Conservation (phyloP, 2,888 invertebrate species). For the Cordilura impudica region DNA sequence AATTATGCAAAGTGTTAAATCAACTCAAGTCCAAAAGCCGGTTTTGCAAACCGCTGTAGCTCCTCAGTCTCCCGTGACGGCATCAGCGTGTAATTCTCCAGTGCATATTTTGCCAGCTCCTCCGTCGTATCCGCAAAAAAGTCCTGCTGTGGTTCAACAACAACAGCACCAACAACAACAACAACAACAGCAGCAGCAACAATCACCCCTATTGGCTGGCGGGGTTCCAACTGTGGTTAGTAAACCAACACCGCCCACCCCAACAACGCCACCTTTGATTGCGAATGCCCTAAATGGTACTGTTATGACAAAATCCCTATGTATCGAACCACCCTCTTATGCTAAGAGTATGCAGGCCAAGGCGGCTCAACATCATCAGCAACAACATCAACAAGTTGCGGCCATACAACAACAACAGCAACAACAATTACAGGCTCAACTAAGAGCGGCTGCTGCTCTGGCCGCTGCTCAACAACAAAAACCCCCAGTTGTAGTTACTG, state of each 20-base stretch:
- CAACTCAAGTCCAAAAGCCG: slow-evolving; percentile 96
- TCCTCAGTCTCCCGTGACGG: slow-evolving; percentile 87
- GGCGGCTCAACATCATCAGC: slow-evolving; percentile 78
- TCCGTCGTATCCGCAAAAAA: slow-evolving; percentile 90
- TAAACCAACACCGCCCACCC: slow-evolving; percentile 77
- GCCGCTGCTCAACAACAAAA: slow-evolving; percentile 68
- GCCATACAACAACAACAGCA: slow-evolving; percentile 66
- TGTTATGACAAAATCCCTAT: slow-evolving; percentile 81
- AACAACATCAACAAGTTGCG: slow-evolving; percentile 69
- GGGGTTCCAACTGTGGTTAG: slow-evolving; percentile 77
- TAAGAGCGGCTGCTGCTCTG: slow-evolving; percentile 61
- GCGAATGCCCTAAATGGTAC: slow-evolving; percentile 77
- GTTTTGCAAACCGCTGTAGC: slow-evolving; percentile 96
- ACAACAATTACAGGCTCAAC: slow-evolving; percentile 66
- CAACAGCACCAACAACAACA: slow-evolving; percentile 74
- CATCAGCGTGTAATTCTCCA: slow-evolving; percentile 78
- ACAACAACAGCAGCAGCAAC: slow-evolving; percentile 75
- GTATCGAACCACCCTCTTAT: slow-evolving; percentile 94
- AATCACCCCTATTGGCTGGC: slow-evolving; percentile 79
- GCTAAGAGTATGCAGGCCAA: slow-evolving; percentile 92
- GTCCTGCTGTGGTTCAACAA: slow-evolving; percentile 72
- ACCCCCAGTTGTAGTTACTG: slow-evolving; percentile 64
- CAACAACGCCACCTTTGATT: slow-evolving; percentile 80
- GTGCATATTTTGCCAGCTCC: slow-evolving; percentile 81
- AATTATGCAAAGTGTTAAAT: slow-evolving; percentile 97